Evolutionary conservation across 2,797 vertebrate genomes (phyloP), one percentile per base, ranked within the genome.

Genomic region (Sarcoramphus papa): DNA sequence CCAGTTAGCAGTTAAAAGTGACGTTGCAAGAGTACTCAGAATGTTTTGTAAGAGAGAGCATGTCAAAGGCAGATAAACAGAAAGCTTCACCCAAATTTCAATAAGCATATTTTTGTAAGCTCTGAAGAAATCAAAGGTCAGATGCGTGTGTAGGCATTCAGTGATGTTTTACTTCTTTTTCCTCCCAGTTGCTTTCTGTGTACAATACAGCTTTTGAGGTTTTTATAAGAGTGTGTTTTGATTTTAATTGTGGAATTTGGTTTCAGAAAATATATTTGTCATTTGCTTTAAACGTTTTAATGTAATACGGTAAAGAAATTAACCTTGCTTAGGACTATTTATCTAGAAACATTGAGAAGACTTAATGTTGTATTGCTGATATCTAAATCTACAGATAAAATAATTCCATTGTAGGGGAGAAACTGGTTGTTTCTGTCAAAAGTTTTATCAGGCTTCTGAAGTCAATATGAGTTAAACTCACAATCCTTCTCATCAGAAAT

Each of bases 51-150:
- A 93, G 90, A 72, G 50, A 70, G 16, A 28, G n/a, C 65, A 53
- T 87, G 83, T 79, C 84, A 77, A 25, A 94, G 92, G 43, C 70
- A 88, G 88, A 89, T 84, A 85, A 93, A 84, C 85, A 67, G 65
- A 88, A 85, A 56, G 5, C 63, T 88, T 80, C 56, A 63, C 72
- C 48, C 53, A 69, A 30, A 40, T 90, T 95, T 79, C 62, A 37
- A 13, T 76, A 41, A 50, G 37, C n/a, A 2, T 88, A 7, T 68
- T 90, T 92, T 33, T 85, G 28, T 75, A 62, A 85, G 28, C 28
- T 72, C 57, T 76, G 85, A 76, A 76, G 62, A 92, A 85, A 74
- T 60, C 10, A 10, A 57, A 84, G 69, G 64, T 92, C 47, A 47
- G 68, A 41, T 74, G 41, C 10, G 3, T 2, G 2, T 51, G 3